Evolutionary conservation across 2,888 invertebrate genomes (phyloP).

Genomic region (Ecliptopera silaceata): DNA sequence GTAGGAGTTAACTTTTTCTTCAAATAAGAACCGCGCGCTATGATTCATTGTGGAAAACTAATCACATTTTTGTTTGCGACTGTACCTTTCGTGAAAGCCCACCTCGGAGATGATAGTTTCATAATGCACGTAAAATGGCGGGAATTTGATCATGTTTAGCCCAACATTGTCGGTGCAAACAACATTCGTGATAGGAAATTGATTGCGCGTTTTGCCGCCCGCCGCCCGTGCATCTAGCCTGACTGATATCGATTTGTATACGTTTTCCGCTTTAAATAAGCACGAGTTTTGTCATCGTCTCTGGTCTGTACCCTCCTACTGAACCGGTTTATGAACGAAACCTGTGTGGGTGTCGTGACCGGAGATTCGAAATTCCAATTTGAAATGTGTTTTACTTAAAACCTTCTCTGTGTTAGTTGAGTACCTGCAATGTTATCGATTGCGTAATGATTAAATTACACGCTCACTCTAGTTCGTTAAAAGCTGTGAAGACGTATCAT

Average conservation of each 20-base stretch:
- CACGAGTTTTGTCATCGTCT: slow-evolving; percentile 73
- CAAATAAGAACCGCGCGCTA: slow-evolving; percentile 63
- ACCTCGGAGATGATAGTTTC: slow-evolving; percentile 35
- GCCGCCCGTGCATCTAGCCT: slow-evolving; percentile 47
- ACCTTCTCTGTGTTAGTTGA: slow-evolving; percentile 5
- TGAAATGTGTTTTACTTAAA: slow-evolving; percentile 48
- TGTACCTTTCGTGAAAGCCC: slow-evolving; percentile 42
- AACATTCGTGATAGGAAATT: slow-evolving; percentile 43
- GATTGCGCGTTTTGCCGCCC: slow-evolving; percentile 31
- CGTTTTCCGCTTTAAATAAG: slow-evolving; percentile 78
- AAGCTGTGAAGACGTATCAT: slow-evolving; percentile 37
- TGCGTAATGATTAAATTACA: slow-evolving; percentile 58
- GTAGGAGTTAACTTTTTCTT: slow-evolving; percentile 53
- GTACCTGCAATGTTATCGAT: slow-evolving; percentile 44
- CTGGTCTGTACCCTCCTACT: slow-evolving; percentile 43
- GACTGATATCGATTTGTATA: slow-evolving; percentile 77
- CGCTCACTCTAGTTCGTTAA: slow-evolving; percentile 35
- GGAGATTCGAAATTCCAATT: slow-evolving; percentile 63
- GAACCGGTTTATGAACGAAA: slow-evolving; percentile 72
- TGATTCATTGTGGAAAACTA: slow-evolving; percentile 78
- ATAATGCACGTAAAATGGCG: slow-evolving; percentile 56
- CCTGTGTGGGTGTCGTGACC: slow-evolving; percentile 65
- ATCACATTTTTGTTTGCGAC: slow-evolving; percentile 61
- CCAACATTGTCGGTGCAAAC: slow-evolving; percentile 43
- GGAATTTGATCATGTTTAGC: slow-evolving; percentile 44